A percentile compares a stretch with the other conserved stretches of the same genome.
phyloP scores from a whole-genome alignment of 2,113 vertebrate species.

The Calidris pygmaea region DNA sequence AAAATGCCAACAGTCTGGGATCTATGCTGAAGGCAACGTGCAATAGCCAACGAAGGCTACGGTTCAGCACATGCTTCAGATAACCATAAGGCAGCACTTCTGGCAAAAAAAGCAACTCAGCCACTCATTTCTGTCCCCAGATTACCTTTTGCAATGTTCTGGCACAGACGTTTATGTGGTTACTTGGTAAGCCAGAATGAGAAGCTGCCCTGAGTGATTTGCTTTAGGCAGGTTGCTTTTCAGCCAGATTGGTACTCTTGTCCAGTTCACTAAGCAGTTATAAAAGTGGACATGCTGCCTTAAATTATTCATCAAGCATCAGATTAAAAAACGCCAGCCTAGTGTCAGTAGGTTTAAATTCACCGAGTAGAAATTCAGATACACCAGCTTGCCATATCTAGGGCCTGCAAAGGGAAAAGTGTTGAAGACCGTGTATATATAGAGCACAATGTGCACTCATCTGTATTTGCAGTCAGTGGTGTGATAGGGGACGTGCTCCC shows the following conservation, averaged over 20 bases:
- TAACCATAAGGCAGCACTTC: background rate
- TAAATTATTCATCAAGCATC: slow-evolving; percentile 6
- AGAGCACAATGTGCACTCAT: background rate
- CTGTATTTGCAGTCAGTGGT: background rate
- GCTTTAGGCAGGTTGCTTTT: background rate
- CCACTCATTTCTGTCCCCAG: background rate
- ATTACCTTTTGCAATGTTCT: background rate
- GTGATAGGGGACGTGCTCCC: background rate
- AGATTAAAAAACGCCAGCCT: background rate
- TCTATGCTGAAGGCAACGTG: background rate
- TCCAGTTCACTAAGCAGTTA: background rate
- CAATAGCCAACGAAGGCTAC: background rate
- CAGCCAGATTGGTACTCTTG: background rate
- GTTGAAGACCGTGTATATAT: background rate
- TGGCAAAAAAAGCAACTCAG: background rate
- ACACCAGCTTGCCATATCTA: background rate
- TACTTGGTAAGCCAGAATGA: background rate
- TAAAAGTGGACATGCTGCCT: background rate
- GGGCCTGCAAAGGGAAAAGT: background rate
- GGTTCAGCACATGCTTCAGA: background rate
- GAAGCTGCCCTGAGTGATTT: background rate
- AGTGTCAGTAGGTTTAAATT: background rate
- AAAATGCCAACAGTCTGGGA: background rate
- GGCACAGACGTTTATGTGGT: background rate
- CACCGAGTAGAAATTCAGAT: background rate